Percentiles rank a stretch among this genome's conserved stretches.
Evolutionary conservation across 2,797 vertebrate species (phyloP).

Genomic region (Lycodopsis pacificus): DNA sequence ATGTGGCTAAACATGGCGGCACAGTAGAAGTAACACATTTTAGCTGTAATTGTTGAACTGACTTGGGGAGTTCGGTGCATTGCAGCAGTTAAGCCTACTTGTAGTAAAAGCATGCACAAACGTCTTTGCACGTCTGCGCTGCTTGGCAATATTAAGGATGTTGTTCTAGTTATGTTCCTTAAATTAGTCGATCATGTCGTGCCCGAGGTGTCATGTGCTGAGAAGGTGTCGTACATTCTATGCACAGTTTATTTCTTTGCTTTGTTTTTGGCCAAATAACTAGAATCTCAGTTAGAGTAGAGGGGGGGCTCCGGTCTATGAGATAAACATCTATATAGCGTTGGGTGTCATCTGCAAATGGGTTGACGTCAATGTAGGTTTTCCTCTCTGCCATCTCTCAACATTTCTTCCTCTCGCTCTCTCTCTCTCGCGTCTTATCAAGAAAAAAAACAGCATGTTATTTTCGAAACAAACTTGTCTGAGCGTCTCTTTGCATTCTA

Average conservation of each 20-base stretch:
- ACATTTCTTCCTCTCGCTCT: not conserved
- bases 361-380: not conserved
- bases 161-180: not conserved
- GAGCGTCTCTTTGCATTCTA: conserved; percentile 16
- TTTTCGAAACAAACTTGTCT: conserved; percentile 38
- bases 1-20: no score
- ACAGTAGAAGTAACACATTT: no score
- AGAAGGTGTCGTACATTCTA: conserved; percentile 1
- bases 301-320: no score
- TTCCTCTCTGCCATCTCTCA: not conserved
- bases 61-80: not conserved
- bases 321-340: not conserved
- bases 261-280: not conserved
- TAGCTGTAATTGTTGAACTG: not conserved
- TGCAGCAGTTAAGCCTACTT: not conserved
- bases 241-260: not conserved
- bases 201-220: not conserved
- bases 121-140: not conserved
- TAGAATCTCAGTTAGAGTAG: not conserved
- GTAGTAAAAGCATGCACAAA: not conserved
- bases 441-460: not conserved
- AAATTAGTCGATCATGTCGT: not conserved
- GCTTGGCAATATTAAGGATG: no score
- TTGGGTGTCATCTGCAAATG: not conserved
- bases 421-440: not conserved